These are phyloP conservation scores for Eupithecia tripunctaria DNA, from an alignment of 2,888 invertebrate species.

Conservation along the genomic window DNA sequence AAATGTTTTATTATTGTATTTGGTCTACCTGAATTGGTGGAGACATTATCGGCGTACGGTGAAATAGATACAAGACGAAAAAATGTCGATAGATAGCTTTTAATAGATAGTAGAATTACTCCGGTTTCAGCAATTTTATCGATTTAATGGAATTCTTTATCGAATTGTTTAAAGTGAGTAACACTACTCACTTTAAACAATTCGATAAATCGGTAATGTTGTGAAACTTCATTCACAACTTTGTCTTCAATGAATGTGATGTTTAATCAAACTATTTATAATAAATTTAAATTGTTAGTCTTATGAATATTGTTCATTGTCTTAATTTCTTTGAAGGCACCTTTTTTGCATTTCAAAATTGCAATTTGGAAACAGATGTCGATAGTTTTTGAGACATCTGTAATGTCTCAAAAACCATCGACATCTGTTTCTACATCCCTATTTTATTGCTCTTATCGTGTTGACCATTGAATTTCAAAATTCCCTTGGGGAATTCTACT, in stretches of 20 bases:
- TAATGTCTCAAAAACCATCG: slow-evolving; percentile 20
- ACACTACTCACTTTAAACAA: slow-evolving; percentile 48
- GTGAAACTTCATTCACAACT: slow-evolving; percentile 10
- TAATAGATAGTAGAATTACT: slow-evolving; percentile 50
- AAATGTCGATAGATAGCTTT: slow-evolving; percentile 55
- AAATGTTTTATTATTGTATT: slow-evolving; percentile 78
- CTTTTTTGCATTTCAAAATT: background rate
- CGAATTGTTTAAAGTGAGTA: slow-evolving; percentile 48
- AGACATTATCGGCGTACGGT: slow-evolving; percentile 64
- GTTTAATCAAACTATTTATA: background rate
- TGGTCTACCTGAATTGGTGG: slow-evolving; percentile 79
- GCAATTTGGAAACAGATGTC: too few species aligned
- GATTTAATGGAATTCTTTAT: slow-evolving; percentile 62
- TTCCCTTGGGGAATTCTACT: slow-evolving; percentile 50
- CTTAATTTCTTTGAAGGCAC: background rate
- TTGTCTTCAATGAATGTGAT: background rate
- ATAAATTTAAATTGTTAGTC: background rate
- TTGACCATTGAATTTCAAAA: slow-evolving; percentile 43
- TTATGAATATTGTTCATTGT: background rate
- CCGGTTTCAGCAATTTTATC: slow-evolving; percentile 69
- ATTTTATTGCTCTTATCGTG: slow-evolving; percentile 38
- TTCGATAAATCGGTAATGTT: slow-evolving; percentile 52
- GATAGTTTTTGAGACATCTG: too few species aligned
- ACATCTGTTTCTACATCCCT: slow-evolving; percentile 31
- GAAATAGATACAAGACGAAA: slow-evolving; percentile 63